These are phyloP conservation scores for Bovichtus variegatus DNA, from an alignment of 2,797 vertebrate species.

Conservation along the genomic window DNA sequence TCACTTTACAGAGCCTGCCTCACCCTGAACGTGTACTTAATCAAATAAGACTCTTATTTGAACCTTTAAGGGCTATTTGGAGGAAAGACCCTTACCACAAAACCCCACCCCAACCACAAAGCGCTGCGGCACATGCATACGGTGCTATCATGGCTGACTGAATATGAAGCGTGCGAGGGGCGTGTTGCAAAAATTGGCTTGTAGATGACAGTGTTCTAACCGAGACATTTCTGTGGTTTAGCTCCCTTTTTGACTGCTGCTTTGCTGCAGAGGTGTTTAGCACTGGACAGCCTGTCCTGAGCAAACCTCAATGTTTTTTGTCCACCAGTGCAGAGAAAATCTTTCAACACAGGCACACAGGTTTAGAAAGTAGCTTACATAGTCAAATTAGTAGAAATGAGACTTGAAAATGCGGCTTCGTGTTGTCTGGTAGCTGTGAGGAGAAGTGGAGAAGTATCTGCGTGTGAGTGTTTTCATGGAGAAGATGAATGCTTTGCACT, in stretches of 20 bases:
- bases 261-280: conserved; percentile 69
- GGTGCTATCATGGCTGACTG: conserved; percentile 29
- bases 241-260: conserved; percentile 60
- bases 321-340: conserved; percentile 50
- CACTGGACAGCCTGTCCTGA: conserved; percentile 59
- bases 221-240: conserved; percentile 78
- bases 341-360: conserved; percentile 45
- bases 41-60: conserved; percentile 70
- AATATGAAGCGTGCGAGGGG: conserved; percentile 39
- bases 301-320: conserved; percentile 70
- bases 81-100: conserved; percentile 68
- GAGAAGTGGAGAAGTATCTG: conserved; percentile 17
- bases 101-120: conserved; percentile 69
- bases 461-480: conserved; percentile 41
- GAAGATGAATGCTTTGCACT: conserved; percentile 74
- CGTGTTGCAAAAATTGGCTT: conserved; percentile 43
- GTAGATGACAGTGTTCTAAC: conserved; percentile 67
- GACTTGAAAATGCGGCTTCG: conserved; percentile 30
- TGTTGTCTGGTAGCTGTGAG: conserved; percentile 26
- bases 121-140: conserved; percentile 47
- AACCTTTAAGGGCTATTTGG: conserved; percentile 56
- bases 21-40: conserved; percentile 56
- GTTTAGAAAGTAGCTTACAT: conserved; percentile 45
- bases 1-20: conserved; percentile 38
- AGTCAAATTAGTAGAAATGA: conserved; percentile 50